phyloP scores from a whole-genome alignment of 1,140 invertebrate species.

The Trissolcus basalis region DNA sequence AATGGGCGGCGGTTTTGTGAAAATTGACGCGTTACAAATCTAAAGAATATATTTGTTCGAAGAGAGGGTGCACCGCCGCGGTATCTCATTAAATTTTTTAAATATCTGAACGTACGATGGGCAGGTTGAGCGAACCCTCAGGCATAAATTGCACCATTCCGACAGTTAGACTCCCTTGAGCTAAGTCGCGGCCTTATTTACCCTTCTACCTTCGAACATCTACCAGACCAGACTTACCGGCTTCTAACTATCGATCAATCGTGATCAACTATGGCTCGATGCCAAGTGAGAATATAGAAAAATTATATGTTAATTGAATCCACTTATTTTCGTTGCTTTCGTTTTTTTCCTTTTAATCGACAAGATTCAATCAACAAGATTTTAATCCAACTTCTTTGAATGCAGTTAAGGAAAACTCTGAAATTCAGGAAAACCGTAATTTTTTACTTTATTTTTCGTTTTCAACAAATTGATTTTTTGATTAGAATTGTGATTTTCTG shows the following conservation, averaged over 20 bases:
- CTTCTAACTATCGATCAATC: slow-evolving; percentile 52
- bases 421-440: no score
- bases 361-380: no score
- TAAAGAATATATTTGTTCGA: slow-evolving; percentile 5
- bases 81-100: slow-evolving; percentile 36
- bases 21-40: slow-evolving; percentile 6
- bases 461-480: no score
- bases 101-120: slow-evolving; percentile 59
- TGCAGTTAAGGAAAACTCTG: no score
- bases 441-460: no score
- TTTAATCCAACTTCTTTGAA: no score
- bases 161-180: slow-evolving; percentile 75
- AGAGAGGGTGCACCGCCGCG: slow-evolving; percentile 6
- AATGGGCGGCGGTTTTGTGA: no score
- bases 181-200: slow-evolving; percentile 75
- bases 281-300: slow-evolving; percentile 3
- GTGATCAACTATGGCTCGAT: slow-evolving; percentile 22
- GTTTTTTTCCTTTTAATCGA: no score
- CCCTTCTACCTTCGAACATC: slow-evolving; percentile 61
- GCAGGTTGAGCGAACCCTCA: slow-evolving; percentile 71
- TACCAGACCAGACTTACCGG: slow-evolving; percentile 28
- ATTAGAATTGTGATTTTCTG: no score
- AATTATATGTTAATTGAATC: background rate
- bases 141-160: slow-evolving; percentile 73
- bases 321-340: no score